These are phyloP conservation scores for Callopanchax toddi DNA, from an alignment of 2,113 vertebrate genomes.

Conservation along the genomic window DNA sequence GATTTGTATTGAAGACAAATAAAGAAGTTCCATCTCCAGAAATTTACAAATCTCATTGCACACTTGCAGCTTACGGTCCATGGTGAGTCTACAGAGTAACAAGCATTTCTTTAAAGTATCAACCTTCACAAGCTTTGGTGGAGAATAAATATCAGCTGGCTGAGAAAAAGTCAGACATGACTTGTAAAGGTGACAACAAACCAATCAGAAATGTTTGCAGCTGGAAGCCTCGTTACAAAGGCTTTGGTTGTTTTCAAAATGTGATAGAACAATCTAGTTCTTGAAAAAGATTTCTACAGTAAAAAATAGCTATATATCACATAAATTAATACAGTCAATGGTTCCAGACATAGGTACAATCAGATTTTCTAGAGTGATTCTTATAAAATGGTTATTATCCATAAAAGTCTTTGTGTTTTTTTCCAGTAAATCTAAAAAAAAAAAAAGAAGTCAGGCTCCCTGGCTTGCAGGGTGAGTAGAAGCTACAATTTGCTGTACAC, in stretches of 20 bases:
- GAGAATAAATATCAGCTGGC: neutral
- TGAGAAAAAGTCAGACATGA: neutral
- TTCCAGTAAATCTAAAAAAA: neutral
- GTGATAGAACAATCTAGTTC: too few species aligned
- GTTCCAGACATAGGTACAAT: too few species aligned
- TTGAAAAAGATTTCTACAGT: too few species aligned
- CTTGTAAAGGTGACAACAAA: neutral
- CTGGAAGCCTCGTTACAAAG: neutral
- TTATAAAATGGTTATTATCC: neutral
- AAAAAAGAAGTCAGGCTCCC: neutral
- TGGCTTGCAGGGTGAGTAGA: slow-evolving; percentile 3
- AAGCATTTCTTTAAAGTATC: neutral
- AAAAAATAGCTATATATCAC: too few species aligned
- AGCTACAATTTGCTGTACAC: slow-evolving; percentile 30
- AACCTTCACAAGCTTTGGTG: neutral
- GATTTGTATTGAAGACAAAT: too few species aligned
- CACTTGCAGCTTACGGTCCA: too few species aligned
- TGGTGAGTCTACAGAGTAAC: too few species aligned
- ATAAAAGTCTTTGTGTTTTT: neutral
- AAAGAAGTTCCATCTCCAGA: too few species aligned
- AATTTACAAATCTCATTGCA: too few species aligned
- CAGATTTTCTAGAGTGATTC: neutral
- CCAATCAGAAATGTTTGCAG: too few species aligned
- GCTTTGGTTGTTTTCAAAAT: too few species aligned
- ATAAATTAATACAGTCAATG: neutral